These are phyloP conservation scores for Zootermopsis nevadensis DNA, from an alignment of 2,888 invertebrate genomes.

Conservation along the genomic window DNA sequence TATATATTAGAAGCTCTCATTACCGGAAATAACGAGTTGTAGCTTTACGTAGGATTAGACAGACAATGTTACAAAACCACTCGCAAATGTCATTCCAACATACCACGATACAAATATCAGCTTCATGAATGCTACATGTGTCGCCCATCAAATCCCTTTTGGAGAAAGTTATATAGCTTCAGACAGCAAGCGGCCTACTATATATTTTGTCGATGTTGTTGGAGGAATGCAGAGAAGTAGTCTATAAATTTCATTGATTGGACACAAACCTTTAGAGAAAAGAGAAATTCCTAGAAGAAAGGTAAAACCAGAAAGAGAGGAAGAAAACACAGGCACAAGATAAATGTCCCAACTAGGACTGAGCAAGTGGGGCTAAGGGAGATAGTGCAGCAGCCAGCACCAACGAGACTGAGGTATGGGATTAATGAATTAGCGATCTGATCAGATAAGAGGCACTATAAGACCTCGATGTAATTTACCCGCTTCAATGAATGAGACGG, in stretches of 20 bases:
- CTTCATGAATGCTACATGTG: too few relatives aligned
- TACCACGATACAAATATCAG: not conserved
- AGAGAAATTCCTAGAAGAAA: not conserved
- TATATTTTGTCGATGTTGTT: not conserved
- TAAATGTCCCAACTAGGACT: not conserved
- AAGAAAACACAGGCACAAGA: not conserved
- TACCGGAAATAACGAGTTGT: too few relatives aligned
- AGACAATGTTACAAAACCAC: not conserved
- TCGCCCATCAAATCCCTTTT: not conserved
- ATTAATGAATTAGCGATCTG: conserved; percentile 16
- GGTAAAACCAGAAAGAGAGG: not conserved
- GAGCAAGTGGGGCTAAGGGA: not conserved
- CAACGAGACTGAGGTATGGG: conserved; percentile 1
- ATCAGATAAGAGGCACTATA: not conserved
- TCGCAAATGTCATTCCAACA: not conserved
- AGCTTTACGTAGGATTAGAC: too few relatives aligned
- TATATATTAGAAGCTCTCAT: too few relatives aligned
- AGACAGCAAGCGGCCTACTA: not conserved
- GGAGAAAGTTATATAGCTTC: not conserved
- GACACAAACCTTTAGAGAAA: not conserved
- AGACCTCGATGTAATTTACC: not conserved
- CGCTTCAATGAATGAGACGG: not conserved
- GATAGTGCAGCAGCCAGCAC: not conserved
- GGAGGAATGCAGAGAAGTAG: not conserved
- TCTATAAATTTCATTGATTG: conserved; percentile 16